A percentile compares a stretch with the other conserved stretches of the same genome.
phyloP scores from a whole-genome alignment of 2,113 vertebrate species.

The Crypturellus undulatus region DNA sequence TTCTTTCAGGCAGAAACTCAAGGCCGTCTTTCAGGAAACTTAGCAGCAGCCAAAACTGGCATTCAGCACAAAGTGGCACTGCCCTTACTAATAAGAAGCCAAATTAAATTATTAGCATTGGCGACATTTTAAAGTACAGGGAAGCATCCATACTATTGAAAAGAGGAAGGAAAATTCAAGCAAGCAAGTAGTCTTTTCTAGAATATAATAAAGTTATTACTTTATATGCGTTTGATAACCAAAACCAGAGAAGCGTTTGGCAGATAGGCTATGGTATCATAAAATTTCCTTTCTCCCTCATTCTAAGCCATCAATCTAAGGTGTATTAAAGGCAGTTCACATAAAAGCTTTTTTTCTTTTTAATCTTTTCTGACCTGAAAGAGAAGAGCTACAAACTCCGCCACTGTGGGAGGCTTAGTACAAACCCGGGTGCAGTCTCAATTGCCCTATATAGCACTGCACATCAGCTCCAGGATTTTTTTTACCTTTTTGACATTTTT shows the following conservation, averaged over 20 bases:
- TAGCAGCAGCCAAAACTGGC: not conserved
- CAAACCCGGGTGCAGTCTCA: slow-evolving; percentile 26
- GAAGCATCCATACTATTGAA: not conserved
- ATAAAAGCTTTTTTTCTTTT: slow-evolving; percentile 53
- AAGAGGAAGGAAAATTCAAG: not conserved
- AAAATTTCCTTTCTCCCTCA: slow-evolving; percentile 31
- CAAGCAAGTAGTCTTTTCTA: not conserved
- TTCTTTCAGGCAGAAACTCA: not conserved
- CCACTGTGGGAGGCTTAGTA: slow-evolving; percentile 16
- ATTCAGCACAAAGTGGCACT: not conserved
- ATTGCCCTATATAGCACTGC: slow-evolving; percentile 28
- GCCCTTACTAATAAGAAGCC: not conserved
- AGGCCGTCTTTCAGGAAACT: not conserved
- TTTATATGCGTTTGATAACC: not conserved
- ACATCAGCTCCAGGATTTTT: not conserved
- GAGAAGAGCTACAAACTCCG: slow-evolving; percentile 32
- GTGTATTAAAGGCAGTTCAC: slow-evolving; percentile 44
- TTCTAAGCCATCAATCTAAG: slow-evolving; percentile 23
- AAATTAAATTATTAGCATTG: not conserved
- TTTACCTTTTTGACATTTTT: too few relatives aligned
- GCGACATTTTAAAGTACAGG: not conserved
- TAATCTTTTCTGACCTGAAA: slow-evolving; percentile 69
- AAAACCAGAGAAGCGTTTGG: not conserved
- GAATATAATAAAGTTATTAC: not conserved
- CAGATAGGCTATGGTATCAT: not conserved